Conservation (phyloP, 1,140 invertebrate genomes). For the Helicoverpa armigera region DNA sequence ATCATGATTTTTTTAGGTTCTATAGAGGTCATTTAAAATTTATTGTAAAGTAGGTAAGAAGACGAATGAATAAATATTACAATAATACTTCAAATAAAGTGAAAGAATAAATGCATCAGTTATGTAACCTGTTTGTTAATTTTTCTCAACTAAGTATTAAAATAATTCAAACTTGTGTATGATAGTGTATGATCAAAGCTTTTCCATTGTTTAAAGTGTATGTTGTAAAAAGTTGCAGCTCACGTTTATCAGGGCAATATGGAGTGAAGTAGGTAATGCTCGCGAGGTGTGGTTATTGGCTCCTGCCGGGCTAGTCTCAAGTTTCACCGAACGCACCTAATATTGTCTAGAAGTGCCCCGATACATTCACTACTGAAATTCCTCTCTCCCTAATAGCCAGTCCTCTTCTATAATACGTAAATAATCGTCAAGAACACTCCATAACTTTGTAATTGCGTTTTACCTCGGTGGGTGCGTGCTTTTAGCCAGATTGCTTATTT, state of each 20-base stretch:
- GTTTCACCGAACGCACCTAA: conserved; percentile 44
- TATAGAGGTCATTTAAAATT: too few species aligned
- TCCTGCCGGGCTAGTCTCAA: conserved; percentile 18
- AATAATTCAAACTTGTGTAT: too few species aligned
- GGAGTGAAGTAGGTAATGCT: conserved; percentile 35
- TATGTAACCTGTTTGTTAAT: not conserved
- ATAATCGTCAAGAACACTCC: conserved; percentile 76
- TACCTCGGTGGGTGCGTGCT: conserved; percentile 77
- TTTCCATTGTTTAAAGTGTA: conserved; percentile 18
- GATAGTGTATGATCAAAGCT: conserved; percentile 1
- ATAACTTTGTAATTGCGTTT: conserved; percentile 82
- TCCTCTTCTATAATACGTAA: conserved; percentile 69
- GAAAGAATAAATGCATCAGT: too few species aligned
- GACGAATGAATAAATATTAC: too few species aligned
- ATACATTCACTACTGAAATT: conserved; percentile 41
- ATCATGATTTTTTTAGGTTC: too few species aligned
- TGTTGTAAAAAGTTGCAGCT: not conserved
- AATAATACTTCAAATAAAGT: too few species aligned
- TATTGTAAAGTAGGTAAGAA: too few species aligned
- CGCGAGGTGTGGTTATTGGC: conserved; percentile 38
- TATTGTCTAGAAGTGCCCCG: conserved; percentile 29
- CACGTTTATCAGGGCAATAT: conserved; percentile 25
- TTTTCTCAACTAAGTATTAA: not conserved
- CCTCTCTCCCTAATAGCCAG: conserved; percentile 25
- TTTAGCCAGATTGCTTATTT: conserved; percentile 83